These are phyloP conservation scores for Mionectes macconnelli DNA, from an alignment of 2,113 vertebrate species.

Conservation along the genomic window DNA sequence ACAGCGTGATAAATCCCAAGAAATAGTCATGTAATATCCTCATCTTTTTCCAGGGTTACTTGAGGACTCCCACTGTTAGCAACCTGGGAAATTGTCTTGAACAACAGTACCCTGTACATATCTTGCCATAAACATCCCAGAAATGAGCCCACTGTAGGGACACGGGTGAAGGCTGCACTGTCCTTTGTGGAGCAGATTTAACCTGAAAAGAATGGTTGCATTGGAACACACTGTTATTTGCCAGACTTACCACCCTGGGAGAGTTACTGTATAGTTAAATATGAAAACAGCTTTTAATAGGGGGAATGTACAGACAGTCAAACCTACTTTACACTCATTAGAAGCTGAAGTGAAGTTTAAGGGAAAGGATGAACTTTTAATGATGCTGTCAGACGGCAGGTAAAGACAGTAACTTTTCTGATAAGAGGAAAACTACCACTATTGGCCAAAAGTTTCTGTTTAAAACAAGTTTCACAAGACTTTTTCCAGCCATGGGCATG, in stretches of 20 bases:
- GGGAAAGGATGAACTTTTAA: neutral
- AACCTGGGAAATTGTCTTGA: neutral
- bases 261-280: neutral
- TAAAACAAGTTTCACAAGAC: neutral
- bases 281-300: neutral
- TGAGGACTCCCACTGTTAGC: neutral
- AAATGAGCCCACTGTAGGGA: rapidly evolving
- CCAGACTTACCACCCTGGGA: neutral
- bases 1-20: neutral
- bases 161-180: neutral
- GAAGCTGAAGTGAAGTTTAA: neutral
- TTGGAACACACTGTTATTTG: neutral
- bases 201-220: neutral
- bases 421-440: neutral
- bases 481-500: neutral
- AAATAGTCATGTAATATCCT: neutral
- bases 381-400: neutral
- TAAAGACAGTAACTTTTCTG: neutral
- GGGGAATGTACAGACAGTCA: neutral
- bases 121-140: neutral
- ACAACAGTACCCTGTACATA: neutral
- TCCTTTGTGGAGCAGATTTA: neutral
- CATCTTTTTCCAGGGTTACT: neutral
- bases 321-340: neutral
- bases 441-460: neutral